phyloP scores from a whole-genome alignment of 2,888 invertebrate species.

The Gnatocerus cornutus region DNA sequence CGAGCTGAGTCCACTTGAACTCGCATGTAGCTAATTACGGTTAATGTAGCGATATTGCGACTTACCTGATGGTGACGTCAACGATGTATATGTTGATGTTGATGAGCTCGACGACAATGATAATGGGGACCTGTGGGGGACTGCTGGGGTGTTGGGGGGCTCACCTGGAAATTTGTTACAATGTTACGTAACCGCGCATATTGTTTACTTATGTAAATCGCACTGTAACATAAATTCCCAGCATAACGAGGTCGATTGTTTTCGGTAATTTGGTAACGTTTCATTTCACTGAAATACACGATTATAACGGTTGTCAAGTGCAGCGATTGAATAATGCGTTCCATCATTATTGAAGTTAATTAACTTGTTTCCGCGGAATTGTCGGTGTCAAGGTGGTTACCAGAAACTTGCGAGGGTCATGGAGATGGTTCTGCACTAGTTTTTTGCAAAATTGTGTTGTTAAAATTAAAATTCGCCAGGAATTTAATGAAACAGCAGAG shows the following conservation, averaged over 20 bases:
- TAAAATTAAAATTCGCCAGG: too few species aligned
- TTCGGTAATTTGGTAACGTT: neutral
- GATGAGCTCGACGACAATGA: conserved; percentile 58
- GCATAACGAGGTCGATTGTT: neutral
- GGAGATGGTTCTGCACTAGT: too few species aligned
- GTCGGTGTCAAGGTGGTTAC: neutral
- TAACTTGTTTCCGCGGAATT: conserved; percentile 12
- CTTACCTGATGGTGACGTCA: conserved; percentile 37
- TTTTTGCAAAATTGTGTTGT: too few species aligned
- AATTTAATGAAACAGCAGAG: too few species aligned
- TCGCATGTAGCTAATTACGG: neutral
- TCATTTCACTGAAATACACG: conserved; percentile 2
- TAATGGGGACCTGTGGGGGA: conserved; percentile 57
- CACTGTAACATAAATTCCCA: neutral
- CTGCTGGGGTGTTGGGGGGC: conserved; percentile 52
- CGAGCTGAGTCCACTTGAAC: conserved; percentile 8
- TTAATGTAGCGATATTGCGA: conserved; percentile 6
- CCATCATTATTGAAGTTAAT: neutral
- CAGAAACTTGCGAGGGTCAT: neutral
- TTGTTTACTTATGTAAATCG: neutral
- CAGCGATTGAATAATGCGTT: neutral
- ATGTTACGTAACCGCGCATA: neutral
- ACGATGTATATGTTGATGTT: conserved; percentile 48
- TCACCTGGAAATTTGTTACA: conserved; percentile 47
- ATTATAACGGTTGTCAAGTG: neutral